Evolutionary conservation across 2,888 invertebrate species (phyloP).

Genomic region (Hipparchia sbordonii): DNA sequence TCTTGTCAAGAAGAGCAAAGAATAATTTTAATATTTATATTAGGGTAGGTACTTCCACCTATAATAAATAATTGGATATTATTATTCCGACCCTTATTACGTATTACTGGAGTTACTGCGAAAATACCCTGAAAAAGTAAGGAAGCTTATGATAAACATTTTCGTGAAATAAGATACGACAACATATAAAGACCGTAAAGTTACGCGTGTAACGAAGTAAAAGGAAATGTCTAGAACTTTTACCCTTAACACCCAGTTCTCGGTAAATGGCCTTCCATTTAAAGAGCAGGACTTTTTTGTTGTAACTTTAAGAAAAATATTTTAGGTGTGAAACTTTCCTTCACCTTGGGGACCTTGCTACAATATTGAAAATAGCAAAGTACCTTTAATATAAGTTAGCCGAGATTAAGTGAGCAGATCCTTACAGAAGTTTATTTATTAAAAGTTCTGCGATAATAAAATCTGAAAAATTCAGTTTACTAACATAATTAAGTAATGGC

Average conservation of each 20-base stretch:
- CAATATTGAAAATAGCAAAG: constrained; percentile 17
- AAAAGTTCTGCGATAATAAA: neutral
- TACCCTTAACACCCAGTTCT: constrained; percentile 31
- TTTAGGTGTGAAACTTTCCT: constrained; percentile 21
- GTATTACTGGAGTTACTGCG: neutral
- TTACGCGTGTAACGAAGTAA: constrained; percentile 15
- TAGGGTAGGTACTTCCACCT: neutral
- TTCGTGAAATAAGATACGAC: constrained; percentile 12
- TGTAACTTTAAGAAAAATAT: constrained; percentile 23
- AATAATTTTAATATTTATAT: neutral
- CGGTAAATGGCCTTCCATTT: constrained; percentile 23
- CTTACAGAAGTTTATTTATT: constrained; percentile 4
- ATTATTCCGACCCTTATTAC: neutral
- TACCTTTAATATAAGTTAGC: constrained; percentile 6
- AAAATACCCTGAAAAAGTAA: neutral
- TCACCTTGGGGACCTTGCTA: constrained; percentile 16
- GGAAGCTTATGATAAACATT: neutral
- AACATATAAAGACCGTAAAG: constrained; percentile 15
- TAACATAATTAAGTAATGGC: too few relatives aligned
- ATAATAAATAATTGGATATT: neutral
- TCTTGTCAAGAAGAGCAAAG: neutral
- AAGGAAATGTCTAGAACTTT: constrained; percentile 31
- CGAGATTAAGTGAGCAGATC: neutral
- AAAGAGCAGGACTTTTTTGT: constrained; percentile 17
- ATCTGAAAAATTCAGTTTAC: too few relatives aligned